These are phyloP conservation scores for Hemicordylus capensis DNA, from an alignment of 2,113 vertebrate species.

Conservation along the genomic window DNA sequence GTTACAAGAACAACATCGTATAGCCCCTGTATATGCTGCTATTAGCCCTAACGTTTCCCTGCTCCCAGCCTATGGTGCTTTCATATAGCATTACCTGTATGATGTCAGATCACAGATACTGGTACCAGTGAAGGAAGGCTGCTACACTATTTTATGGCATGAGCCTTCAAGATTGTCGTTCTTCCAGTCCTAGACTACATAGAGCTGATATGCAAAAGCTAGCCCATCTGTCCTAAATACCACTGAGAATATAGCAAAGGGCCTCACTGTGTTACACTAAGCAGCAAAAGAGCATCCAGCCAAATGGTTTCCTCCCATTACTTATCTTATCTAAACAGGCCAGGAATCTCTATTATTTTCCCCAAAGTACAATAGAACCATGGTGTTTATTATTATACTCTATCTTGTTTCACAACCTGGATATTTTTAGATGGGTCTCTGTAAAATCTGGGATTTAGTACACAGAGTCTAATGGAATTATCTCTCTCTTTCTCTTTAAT, in stretches of 20 bases:
- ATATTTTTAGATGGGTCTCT: constrained; percentile 70
- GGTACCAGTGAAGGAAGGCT: not conserved
- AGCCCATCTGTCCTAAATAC: not conserved
- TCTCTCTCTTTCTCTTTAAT: constrained; percentile 53
- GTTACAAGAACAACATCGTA: not conserved
- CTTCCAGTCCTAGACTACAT: not conserved
- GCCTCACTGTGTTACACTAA: not conserved
- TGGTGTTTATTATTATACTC: constrained; percentile 57
- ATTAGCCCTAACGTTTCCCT: not conserved
- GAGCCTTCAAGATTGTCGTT: not conserved
- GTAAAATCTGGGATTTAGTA: constrained; percentile 69
- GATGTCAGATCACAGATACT: not conserved
- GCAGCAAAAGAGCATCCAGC: accelerated
- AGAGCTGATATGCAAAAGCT: not conserved
- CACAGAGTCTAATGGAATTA: constrained; percentile 65
- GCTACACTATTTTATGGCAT: not conserved
- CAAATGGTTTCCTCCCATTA: constrained; percentile 26
- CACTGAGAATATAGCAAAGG: not conserved
- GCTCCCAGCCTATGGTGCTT: not conserved
- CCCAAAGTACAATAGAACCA: constrained; percentile 37
- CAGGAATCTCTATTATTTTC: constrained; percentile 28
- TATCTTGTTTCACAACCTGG: constrained; percentile 66
- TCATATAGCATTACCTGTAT: not conserved
- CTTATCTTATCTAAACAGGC: not conserved
- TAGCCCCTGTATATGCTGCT: not conserved